Base-by-base conservation (phyloP, 2,888 invertebrate species). In the Erannis defoliaria region DNA sequence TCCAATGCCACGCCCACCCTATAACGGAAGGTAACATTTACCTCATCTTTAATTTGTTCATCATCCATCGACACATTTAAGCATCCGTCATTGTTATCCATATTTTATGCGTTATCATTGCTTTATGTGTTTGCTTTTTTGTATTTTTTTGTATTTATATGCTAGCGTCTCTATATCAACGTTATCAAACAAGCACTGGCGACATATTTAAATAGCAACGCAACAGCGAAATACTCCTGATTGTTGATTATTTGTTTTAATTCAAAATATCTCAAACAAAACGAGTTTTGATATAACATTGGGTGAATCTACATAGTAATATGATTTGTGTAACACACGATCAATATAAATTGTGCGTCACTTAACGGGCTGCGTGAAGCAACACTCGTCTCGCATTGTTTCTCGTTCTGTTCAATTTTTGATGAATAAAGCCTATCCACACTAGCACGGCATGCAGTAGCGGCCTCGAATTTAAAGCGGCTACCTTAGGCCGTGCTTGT, bases 1-100 rank as follows among this genome's bases (percentile, higher is more conserved):
- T 12, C 86, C 90, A 1, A 85, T 90, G 84, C 86, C 90, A n/a
- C 86, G 91, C 8, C 86, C 89, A 1, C 81, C 83, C 0, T 90
- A 85, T 65, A 92, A 93, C 57, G 74, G 83, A 74, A 92, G 92
- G 92, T 92, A 89, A 74, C 66, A 38, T 56, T 54, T 33, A 33
- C 21, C 29, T 31, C 18, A 9, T 26, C 23, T 2, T 4, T 8
- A 26, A 6, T 23, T 23, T 23, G 6, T 42, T 6, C 16, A 46
- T 46, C 45, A 16, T 42, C 16, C 10, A 16, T 26, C 19, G 9
- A 38, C 0, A 42, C 14, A 26, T 23, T 16, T 40, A 14, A 23
- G 23, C 43, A 14, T 23, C n/a, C 23, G n/a, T 23, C 23, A 23
- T 23, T 14, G 1, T 23, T 18, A 45, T 29, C 1, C 26, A 26